Base-by-base conservation (phyloP, 1,140 invertebrate genomes). In the Drosophila tsacasi region DNA sequence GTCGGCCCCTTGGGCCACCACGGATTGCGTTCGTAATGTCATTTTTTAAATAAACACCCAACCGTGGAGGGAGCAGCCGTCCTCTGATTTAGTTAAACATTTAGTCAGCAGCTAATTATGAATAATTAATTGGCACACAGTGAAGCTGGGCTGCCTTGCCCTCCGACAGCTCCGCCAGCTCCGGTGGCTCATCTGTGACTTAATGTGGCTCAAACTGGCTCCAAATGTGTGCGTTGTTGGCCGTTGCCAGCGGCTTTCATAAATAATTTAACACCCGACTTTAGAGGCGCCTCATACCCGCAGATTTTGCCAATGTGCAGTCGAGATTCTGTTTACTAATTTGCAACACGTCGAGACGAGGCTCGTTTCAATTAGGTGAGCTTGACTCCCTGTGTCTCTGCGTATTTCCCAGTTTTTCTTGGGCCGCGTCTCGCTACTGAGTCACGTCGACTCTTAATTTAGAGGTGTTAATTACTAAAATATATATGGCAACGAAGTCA, bases 101-200 rank as follows among this genome's bases (percentile, higher is more conserved):
- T 85, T 81, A 85, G 82, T 81, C 74, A 65, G 60, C 68, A 72
- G 78, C 82, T 81, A 85, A 85, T 85, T 84, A 84, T 85, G 82
- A 81, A 84, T 85, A 85, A 84, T 84, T 84, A 85, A 85, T 85
- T 63, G 78, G 37, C 52, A 63, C 46, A 67, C 52, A 80, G 76
- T 69, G 64, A 50, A 39, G 58, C 55, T 17, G 54, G 15, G 40
- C 19, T 44, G 50, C 58, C 40, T n/a, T 13, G 35, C 30, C 27
- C 13, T n/a, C 13, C 3, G 21, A 15, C 54, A 35, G 60, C 9
- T 30, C 46, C 52, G 57, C 17, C 42, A 27, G 47, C n/a, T 30
- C 27, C 49, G 17, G 30, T 50, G 62, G 58, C 40, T 65, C 62
- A 77, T 39, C 68, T 63, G 63, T 49, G 42, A 79, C 66, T 79